phyloP scores from a whole-genome alignment of 2,797 vertebrate species.

The Chloroceryle inda region DNA sequence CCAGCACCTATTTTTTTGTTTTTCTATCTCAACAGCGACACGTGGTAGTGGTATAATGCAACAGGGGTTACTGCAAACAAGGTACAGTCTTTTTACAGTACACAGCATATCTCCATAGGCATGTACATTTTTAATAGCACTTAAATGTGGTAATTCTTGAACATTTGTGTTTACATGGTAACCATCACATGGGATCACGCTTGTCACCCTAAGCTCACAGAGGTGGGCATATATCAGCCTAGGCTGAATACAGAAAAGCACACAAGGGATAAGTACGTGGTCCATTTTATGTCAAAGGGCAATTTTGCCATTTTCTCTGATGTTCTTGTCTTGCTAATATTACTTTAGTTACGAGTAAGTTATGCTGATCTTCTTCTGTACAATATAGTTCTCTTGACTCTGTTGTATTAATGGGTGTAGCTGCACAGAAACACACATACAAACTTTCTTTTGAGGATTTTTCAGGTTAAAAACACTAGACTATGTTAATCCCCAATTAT shows the following conservation, averaged over 20 bases:
- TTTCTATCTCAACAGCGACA: neutral
- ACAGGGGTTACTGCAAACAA: neutral
- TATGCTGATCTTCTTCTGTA: neutral
- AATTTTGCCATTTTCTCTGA: neutral
- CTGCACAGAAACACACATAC: neutral
- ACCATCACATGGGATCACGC: neutral
- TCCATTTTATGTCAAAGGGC: neutral
- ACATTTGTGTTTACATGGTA: neutral
- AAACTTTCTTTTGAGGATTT: neutral
- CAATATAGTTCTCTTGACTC: neutral
- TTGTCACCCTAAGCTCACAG: neutral
- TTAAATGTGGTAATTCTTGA: neutral
- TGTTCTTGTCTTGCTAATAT: neutral
- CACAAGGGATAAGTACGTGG: neutral
- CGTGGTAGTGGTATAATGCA: neutral
- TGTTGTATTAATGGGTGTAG: neutral
- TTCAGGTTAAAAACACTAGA: neutral
- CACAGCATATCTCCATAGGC: neutral
- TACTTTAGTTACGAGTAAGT: neutral
- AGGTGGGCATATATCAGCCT: neutral
- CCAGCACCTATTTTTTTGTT: neutral
- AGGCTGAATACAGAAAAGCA: neutral
- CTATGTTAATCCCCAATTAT: neutral
- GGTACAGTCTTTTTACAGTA: neutral
- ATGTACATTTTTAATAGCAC: neutral